These are phyloP conservation scores for Sebastes goodei DNA, from an alignment of 2,797 vertebrate genomes.

Conservation along the genomic window DNA sequence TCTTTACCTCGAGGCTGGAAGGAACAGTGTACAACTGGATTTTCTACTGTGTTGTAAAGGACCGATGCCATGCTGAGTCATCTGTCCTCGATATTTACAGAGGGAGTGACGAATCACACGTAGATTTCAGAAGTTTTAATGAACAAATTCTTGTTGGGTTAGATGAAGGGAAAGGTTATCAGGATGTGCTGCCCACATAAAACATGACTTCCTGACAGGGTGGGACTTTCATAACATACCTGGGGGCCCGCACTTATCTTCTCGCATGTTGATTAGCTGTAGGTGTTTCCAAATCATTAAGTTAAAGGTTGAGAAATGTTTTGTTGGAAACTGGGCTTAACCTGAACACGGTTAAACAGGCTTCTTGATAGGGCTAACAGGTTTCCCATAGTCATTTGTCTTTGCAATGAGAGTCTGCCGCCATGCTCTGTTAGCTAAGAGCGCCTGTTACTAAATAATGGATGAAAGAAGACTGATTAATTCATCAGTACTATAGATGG, in stretches of 20 bases:
- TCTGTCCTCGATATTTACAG: conserved; percentile 30
- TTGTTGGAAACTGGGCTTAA: background rate
- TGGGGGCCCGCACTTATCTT: background rate
- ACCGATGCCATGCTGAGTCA: conserved; percentile 68
- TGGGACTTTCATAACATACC: background rate
- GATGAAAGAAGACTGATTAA: conserved; percentile 79
- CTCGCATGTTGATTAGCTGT: background rate
- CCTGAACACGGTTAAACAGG: background rate
- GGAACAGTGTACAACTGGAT: conserved; percentile 30
- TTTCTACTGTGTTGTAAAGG: conserved; percentile 21
- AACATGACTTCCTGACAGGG: background rate
- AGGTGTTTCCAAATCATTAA: background rate
- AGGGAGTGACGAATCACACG: conserved; percentile 32
- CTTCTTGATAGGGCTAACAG: background rate
- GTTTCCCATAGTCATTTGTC: conserved; percentile 39
- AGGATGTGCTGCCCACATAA: background rate
- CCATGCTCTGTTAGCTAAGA: conserved; percentile 58
- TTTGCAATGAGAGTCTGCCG: conserved; percentile 34
- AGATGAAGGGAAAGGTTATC: background rate
- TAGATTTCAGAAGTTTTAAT: conserved; percentile 3
- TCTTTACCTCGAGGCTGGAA: conserved; percentile 22
- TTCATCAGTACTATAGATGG: conserved; percentile 77
- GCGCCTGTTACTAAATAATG: conserved; percentile 78
- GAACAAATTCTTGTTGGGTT: background rate
- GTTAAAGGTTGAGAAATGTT: background rate